Base-by-base conservation (phyloP, 2,888 invertebrate species). In the Campopleginae sp. region DNA sequence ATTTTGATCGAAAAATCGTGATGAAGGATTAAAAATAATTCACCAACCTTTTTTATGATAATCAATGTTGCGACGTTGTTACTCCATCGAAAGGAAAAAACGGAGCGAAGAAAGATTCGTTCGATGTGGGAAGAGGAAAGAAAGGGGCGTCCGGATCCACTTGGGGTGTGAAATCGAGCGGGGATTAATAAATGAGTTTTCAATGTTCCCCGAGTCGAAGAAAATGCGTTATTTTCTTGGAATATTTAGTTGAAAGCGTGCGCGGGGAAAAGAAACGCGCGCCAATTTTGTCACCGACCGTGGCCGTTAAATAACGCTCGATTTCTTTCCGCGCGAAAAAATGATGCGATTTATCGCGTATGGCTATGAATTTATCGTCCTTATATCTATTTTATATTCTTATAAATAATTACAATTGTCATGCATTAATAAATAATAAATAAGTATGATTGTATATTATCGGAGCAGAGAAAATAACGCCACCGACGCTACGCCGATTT, bases 401-500 rank as follows among this genome's bases (percentile, higher is more conserved):
- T 42, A 46, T 54, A 58, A 79, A 71, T 76, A 76, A 76, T 80
- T 48, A 71, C 65, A 51, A 44, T 74, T 12, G 27, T 82, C 48
- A 54, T 66, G 44, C 65, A 51, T 76, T 72, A 46, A 63, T 63
- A 65, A 61, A 70, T 77, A 66, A 71, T 71, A 63, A 63, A 58
- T 63, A 5, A 68, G 17, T 27, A 17, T 46, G 78, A 58, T 63
- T 44, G 63, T 74, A 46, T 77, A 46, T 77, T 51, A 48, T 80
- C 74, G 65, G 76, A 83, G 80, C 80, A 76, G 83, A 66, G 76
- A 77, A 77, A 27, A 71, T 33, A 63, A 66, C 76, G 58, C 71
- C 79, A 79, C 48, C 79, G 83, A 79, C 85, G 68, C 78, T 65
- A 81, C 85, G 82, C 77, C 83, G 86, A 86, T 86, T 80, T 83